These are phyloP conservation scores for Pherbina coryleti DNA, from an alignment of 2,888 invertebrate genomes.

Conservation along the genomic window DNA sequence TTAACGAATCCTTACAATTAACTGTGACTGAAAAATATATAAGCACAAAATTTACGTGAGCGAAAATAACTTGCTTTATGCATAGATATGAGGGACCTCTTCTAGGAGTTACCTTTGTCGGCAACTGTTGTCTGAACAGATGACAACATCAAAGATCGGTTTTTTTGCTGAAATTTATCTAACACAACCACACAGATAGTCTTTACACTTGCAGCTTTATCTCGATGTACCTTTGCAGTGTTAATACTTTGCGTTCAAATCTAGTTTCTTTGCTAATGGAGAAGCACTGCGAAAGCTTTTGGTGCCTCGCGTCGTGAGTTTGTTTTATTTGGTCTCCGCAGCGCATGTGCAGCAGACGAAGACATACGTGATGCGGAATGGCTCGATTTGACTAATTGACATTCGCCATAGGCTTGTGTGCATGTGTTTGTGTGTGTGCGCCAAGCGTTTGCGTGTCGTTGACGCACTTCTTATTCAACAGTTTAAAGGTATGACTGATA, in stretches of 20 bases:
- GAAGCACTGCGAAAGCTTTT: too few species aligned
- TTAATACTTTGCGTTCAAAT: not conserved
- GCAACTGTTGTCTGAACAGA: not conserved
- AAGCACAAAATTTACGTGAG: too few species aligned
- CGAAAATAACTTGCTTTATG: too few species aligned
- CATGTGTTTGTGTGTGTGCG: not conserved
- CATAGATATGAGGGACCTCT: too few species aligned
- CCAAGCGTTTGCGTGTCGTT: not conserved
- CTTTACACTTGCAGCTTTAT: not conserved
- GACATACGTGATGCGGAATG: not conserved
- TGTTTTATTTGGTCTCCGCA: not conserved
- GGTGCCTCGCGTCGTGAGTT: not conserved
- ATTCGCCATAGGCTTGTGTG: slow-evolving; percentile 51
- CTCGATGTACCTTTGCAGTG: too few species aligned
- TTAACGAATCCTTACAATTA: too few species aligned
- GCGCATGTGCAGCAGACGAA: not conserved
- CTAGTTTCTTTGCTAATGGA: not conserved
- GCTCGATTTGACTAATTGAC: slow-evolving; percentile 54
- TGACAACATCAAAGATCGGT: not conserved
- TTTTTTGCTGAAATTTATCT: not conserved
- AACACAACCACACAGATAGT: not conserved
- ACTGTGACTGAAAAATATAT: too few species aligned
- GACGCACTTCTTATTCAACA: not conserved
- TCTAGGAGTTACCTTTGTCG: not conserved
- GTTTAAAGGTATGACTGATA: not conserved